Percentiles rank a stretch among this genome's conserved stretches.
Evolutionary conservation across 2,888 invertebrate species (phyloP).

Genomic region (Drosophila leonis): DNA sequence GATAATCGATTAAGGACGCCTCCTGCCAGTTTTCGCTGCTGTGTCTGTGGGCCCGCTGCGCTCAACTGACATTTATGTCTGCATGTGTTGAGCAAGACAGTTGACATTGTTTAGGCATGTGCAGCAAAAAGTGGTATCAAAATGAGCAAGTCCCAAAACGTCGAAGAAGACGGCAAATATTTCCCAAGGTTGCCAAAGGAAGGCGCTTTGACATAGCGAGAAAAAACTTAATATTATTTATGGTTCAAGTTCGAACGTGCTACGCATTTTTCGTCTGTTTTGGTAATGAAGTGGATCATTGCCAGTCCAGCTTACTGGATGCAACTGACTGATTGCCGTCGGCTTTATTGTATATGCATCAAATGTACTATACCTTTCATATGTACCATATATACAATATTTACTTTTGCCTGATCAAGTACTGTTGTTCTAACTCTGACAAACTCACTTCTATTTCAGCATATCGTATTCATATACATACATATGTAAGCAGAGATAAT

Average conservation of each 20-base stretch:
- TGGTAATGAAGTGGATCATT: constrained; percentile 48
- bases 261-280: constrained; percentile 64
- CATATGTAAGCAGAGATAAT: not conserved
- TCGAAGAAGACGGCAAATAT: constrained; percentile 52
- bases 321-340: not conserved
- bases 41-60: constrained; percentile 47
- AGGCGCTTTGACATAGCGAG: constrained; percentile 28
- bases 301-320: constrained; percentile 1
- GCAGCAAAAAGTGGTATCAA: constrained; percentile 55
- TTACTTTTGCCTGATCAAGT: not conserved
- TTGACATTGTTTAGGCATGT: constrained; percentile 80
- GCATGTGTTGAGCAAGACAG: constrained; percentile 85
- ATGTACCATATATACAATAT: not conserved
- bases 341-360: constrained; percentile 52
- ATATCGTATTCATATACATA: not conserved
- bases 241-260: constrained; percentile 79
- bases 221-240: constrained; percentile 82
- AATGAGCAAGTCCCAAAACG: constrained; percentile 66
- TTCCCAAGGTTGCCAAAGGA: constrained; percentile 61
- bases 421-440: not conserved
- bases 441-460: not conserved
- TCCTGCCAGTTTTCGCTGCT: constrained; percentile 38
- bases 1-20: constrained; percentile 85
- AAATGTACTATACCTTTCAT: not conserved
- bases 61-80: constrained; percentile 83